A percentile compares a stretch with the other conserved stretches of the same genome.
Conservation (phyloP, 2,797 vertebrate genomes). For the Fistularia tabacaria region DNA sequence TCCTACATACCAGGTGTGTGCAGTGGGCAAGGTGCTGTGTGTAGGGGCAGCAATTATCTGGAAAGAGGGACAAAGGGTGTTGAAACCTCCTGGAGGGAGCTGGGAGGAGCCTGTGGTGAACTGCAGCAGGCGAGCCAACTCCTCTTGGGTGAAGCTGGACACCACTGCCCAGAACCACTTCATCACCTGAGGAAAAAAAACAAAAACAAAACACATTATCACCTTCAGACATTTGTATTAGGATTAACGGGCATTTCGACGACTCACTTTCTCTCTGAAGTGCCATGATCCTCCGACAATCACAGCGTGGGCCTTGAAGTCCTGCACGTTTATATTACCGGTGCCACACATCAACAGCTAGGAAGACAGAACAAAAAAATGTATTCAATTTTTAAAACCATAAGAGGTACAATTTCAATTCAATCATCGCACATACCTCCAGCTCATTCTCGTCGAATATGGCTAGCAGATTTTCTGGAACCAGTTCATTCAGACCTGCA, state of each 20-base stretch:
- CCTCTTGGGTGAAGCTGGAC: slow-evolving; percentile 97
- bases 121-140: slow-evolving; percentile 93
- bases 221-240: not conserved
- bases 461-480: slow-evolving; percentile 96
- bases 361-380: slow-evolving; percentile 18
- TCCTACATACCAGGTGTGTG: slow-evolving; percentile 87
- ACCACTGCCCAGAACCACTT: slow-evolving; percentile 99
- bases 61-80: slow-evolving; percentile 96
- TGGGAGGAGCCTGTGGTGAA: slow-evolving; percentile 98
- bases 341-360: slow-evolving; percentile 98
- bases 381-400: slow-evolving; percentile 33
- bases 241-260: not conserved
- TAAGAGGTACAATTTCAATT: slow-evolving; percentile 10
- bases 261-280: slow-evolving; percentile 91
- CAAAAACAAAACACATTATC: not conserved
- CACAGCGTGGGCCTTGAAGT: slow-evolving; percentile 97
- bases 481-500: slow-evolving; percentile 93
- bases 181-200: slow-evolving; percentile 84
- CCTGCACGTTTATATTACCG: slow-evolving; percentile 94
- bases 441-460: slow-evolving; percentile 99
- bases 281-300: slow-evolving; percentile 97
- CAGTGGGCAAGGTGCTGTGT: slow-evolving; percentile 94
- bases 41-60: slow-evolving; percentile 97
- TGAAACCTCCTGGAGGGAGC: slow-evolving; percentile 93
- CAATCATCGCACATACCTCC: slow-evolving; percentile 78